A percentile compares a stretch with the other conserved stretches of the same genome.
phyloP scores from a whole-genome alignment of 1,140 invertebrate species.

The Eueides isabella region DNA sequence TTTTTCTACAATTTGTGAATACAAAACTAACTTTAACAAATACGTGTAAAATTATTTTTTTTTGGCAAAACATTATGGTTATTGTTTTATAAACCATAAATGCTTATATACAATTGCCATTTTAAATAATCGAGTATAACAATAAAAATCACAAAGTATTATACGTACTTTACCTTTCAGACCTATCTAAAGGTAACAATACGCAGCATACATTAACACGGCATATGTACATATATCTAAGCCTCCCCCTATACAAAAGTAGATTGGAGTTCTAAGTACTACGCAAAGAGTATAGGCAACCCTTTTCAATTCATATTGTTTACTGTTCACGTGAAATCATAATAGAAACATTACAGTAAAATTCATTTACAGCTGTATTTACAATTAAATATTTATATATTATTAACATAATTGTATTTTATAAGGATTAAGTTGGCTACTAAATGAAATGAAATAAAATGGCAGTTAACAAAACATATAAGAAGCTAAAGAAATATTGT shows the following conservation, averaged over 20 bases:
- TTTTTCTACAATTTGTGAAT: too few relatives aligned
- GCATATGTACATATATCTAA: neutral
- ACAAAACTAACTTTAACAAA: too few relatives aligned
- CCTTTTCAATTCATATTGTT: neutral
- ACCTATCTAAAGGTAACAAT: neutral
- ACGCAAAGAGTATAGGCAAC: neutral
- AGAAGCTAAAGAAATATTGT: constrained; percentile 2
- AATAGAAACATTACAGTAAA: neutral
- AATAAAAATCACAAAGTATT: neutral
- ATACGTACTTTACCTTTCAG: neutral
- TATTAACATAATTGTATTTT: neutral
- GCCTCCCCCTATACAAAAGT: neutral
- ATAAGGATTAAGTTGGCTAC: neutral
- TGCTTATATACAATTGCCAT: neutral
- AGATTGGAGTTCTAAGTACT: constrained; percentile 2
- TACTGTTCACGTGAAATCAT: neutral
- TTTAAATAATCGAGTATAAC: neutral
- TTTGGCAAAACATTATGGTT: neutral
- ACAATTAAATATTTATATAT: too few relatives aligned
- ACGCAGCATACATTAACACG: neutral
- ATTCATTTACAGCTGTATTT: neutral
- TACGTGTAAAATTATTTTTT: too few relatives aligned
- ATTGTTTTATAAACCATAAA: neutral
- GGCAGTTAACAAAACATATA: neutral
- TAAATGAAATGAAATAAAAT: neutral